Conservation (phyloP, 2,797 vertebrate genomes). For the Spatula versicolor region DNA sequence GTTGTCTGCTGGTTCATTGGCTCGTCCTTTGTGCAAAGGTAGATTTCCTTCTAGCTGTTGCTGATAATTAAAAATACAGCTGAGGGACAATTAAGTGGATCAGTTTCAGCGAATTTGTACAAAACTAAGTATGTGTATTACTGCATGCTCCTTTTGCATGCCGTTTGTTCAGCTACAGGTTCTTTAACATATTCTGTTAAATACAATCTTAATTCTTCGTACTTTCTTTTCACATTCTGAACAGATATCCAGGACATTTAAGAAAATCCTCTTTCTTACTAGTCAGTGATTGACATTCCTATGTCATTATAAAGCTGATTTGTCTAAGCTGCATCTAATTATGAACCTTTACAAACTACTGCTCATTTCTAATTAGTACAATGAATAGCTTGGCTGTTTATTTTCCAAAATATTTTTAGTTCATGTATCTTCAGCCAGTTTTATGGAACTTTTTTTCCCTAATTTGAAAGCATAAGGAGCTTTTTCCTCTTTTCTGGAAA, state of each 20-base stretch:
- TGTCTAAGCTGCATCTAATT: constrained; percentile 24
- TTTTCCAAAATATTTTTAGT: background rate
- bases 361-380: background rate
- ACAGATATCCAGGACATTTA: background rate
- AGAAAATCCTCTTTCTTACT: background rate
- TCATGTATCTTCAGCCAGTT: background rate
- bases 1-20: background rate
- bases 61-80: background rate
- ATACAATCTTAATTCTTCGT: background rate
- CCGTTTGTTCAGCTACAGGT: background rate
- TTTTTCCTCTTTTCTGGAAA: background rate
- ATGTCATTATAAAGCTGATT: background rate
- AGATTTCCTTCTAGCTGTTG: background rate
- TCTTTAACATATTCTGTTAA: background rate
- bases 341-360: constrained; percentile 14
- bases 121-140: background rate
- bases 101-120: background rate
- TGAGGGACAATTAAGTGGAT: background rate
- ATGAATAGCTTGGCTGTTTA: constrained; percentile 30
- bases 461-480: background rate
- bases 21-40: background rate
- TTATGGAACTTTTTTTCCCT: background rate
- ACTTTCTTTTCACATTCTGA: background rate
- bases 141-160: background rate
- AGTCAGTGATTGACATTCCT: background rate